phyloP scores from a whole-genome alignment of 2,888 invertebrate species.

The Pheosia tremula region DNA sequence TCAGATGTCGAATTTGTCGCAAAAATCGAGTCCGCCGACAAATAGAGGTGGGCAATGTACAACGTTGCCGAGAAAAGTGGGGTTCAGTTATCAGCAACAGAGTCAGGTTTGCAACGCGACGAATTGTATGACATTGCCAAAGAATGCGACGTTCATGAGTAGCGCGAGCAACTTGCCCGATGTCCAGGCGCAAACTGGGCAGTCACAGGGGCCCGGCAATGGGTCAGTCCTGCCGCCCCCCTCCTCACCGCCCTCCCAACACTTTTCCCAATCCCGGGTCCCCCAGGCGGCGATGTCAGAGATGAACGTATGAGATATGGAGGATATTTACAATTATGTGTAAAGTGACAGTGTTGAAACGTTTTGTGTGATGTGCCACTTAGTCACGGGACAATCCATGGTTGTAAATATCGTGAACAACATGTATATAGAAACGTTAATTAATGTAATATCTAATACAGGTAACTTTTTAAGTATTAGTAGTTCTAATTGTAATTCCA shows the following conservation, averaged over 20 bases:
- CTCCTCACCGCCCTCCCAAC: constrained; percentile 72
- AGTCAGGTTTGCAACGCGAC: constrained; percentile 77
- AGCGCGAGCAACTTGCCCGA: constrained; percentile 76
- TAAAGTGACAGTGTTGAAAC: constrained; percentile 64
- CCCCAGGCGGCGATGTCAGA: constrained; percentile 94
- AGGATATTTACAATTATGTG: constrained; percentile 85
- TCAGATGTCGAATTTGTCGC: constrained; percentile 80
- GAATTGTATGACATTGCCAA: constrained; percentile 86
- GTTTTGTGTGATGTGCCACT: constrained; percentile 52
- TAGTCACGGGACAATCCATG: constrained; percentile 67
- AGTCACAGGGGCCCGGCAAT: constrained; percentile 71
- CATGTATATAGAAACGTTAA: constrained; percentile 57
- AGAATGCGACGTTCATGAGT: constrained; percentile 82
- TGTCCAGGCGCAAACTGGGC: constrained; percentile 79
- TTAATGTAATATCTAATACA: constrained; percentile 52
- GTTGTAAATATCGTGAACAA: constrained; percentile 75
- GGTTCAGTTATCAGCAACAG: constrained; percentile 73
- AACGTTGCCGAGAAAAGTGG: constrained; percentile 78
- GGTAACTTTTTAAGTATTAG: constrained; percentile 56
- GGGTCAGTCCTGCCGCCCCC: constrained; percentile 63
- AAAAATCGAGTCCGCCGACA: constrained; percentile 74
- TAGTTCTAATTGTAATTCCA: constrained; percentile 39
- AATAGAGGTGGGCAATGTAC: constrained; percentile 74
- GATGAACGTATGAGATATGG: constrained; percentile 93
- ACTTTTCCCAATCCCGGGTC: constrained; percentile 83